phyloP scores from a whole-genome alignment of 2,797 vertebrate species.

The Crotalus adamanteus region DNA sequence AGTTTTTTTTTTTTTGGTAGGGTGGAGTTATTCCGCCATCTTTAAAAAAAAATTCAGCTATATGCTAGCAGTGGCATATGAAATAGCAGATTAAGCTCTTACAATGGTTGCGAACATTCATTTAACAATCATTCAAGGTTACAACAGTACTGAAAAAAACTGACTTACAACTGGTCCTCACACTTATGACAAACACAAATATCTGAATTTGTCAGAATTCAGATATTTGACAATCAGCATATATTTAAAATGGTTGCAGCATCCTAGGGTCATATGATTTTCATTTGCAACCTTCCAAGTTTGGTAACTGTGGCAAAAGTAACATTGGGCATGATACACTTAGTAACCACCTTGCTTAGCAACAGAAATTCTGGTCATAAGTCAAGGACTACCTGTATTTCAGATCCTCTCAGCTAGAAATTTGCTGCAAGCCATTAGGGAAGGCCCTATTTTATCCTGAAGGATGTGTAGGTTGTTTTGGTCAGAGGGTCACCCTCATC shows the following conservation, averaged over 20 bases:
- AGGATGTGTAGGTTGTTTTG: not conserved
- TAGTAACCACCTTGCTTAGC: not conserved
- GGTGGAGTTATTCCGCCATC: not conserved
- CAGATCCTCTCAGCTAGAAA: not conserved
- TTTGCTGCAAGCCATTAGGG: not conserved
- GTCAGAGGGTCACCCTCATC: not conserved
- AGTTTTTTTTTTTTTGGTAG: not conserved
- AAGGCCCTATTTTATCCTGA: too few species aligned
- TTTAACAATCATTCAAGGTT: not conserved
- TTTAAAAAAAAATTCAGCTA: not conserved
- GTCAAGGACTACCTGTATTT: not conserved
- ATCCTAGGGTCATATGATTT: not conserved
- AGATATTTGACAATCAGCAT: not conserved
- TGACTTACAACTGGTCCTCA: not conserved
- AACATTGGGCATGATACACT: not conserved
- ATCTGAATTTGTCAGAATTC: not conserved
- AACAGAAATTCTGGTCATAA: not conserved
- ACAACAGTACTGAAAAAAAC: not conserved
- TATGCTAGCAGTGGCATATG: not conserved
- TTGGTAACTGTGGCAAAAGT: not conserved
- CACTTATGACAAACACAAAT: not conserved
- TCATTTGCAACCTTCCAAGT: not conserved
- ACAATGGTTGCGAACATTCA: not conserved
- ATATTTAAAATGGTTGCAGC: not conserved
- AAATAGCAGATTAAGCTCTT: not conserved